Conservation (phyloP, 2,113 vertebrate genomes). For the Archocentrus centrarchus region DNA sequence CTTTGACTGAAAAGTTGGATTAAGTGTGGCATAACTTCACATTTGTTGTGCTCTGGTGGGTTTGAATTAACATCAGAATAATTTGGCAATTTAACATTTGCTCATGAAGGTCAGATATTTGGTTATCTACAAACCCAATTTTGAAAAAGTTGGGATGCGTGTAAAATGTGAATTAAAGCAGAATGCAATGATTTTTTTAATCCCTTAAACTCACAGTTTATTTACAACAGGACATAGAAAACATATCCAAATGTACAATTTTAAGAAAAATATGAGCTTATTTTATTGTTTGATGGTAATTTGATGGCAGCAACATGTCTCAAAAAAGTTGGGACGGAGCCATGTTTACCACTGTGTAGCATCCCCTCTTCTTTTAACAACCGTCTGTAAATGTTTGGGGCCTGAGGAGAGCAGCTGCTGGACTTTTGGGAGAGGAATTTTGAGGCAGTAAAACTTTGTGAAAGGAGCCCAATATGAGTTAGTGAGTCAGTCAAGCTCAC, state of each 20-base stretch:
- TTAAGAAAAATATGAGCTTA: not conserved
- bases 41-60: not conserved
- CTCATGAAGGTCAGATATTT: not conserved
- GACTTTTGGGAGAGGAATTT: too few species aligned
- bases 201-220: not conserved
- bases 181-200: not conserved
- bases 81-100: not conserved
- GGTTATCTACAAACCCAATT: not conserved
- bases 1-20: too few species aligned
- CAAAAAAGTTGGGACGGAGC: not conserved
- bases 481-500: too few species aligned
- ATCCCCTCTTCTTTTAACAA: not conserved
- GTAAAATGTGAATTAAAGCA: not conserved
- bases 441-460: too few species aligned
- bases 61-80: not conserved
- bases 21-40: not conserved
- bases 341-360: not conserved
- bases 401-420: too few species aligned
- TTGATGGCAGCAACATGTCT: not conserved
- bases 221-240: not conserved
- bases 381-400: too few species aligned
- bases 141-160: not conserved
- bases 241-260: not conserved
- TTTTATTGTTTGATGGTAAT: not conserved
- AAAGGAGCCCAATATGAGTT: too few species aligned